A percentile compares a stretch with the other conserved stretches of the same genome.
Evolutionary conservation across 2,888 invertebrate genomes (phyloP).

Genomic region (Oscheius sp.): DNA sequence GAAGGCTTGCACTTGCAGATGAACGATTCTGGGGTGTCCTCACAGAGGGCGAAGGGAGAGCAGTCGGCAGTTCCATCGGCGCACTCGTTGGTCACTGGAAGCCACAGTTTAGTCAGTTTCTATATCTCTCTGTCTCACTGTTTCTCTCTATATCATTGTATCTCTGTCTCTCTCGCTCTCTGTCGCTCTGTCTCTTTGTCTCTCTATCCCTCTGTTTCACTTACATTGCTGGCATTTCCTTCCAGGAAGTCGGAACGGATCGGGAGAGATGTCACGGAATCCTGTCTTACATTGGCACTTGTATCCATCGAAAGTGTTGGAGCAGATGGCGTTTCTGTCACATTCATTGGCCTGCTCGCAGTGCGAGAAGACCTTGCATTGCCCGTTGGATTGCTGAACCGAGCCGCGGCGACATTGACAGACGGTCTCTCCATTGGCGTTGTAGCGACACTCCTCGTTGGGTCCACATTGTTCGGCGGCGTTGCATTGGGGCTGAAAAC

Average conservation of each 20-base stretch:
- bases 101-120: too few relatives aligned
- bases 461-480: constrained; percentile 51
- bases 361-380: constrained; percentile 63
- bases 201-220: constrained; percentile 27
- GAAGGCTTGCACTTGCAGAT: constrained; percentile 60
- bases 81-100: constrained; percentile 65
- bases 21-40: constrained; percentile 59
- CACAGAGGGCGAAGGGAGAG: constrained; percentile 61
- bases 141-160: too few relatives aligned
- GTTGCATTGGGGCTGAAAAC: constrained; percentile 54
- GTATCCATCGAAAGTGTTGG: constrained; percentile 65
- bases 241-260: constrained; percentile 62
- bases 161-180: too few relatives aligned
- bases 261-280: constrained; percentile 62
- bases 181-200: not conserved
- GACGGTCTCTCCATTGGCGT: constrained; percentile 49
- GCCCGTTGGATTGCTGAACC: constrained; percentile 55
- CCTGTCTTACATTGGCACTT: constrained; percentile 68
- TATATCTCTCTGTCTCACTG: too few relatives aligned
- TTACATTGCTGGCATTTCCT: constrained; percentile 62
- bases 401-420: constrained; percentile 61
- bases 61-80: constrained; percentile 66
- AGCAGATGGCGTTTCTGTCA: constrained; percentile 67
- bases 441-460: constrained; percentile 64
- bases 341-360: constrained; percentile 66